These are phyloP conservation scores for Ichneumoninae sp. DNA, from an alignment of 2,888 invertebrate species.

Conservation along the genomic window DNA sequence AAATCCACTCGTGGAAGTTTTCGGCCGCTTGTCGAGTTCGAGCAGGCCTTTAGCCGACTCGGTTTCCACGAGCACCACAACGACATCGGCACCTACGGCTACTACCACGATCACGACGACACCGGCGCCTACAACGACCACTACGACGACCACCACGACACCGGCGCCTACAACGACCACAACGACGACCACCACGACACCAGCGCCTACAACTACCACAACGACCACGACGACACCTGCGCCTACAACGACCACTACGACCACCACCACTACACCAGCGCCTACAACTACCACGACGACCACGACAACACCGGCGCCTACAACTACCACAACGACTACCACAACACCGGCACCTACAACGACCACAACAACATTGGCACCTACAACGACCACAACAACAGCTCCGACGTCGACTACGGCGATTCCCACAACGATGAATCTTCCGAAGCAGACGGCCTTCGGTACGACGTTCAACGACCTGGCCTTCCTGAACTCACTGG, in stretches of 20 bases:
- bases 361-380: conserved; percentile 61
- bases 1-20: conserved; percentile 78
- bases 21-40: conserved; percentile 74
- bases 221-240: conserved; percentile 65
- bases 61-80: conserved; percentile 63
- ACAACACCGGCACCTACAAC: conserved; percentile 70
- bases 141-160: conserved; percentile 65
- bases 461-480: conserved; percentile 85
- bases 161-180: conserved; percentile 41
- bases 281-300: conserved; percentile 67
- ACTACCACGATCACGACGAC: conserved; percentile 67
- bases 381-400: conserved; percentile 51
- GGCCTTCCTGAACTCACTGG: conserved; percentile 87
- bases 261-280: conserved; percentile 54
- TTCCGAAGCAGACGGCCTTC: conserved; percentile 77
- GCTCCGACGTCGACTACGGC: conserved; percentile 54
- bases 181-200: conserved; percentile 57
- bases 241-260: conserved; percentile 61
- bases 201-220: conserved; percentile 57
- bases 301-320: conserved; percentile 65
- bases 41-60: conserved; percentile 60
- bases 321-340: conserved; percentile 56
- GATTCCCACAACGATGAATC: conserved; percentile 59
- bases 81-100: conserved; percentile 57
- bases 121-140: conserved; percentile 52